Base-by-base conservation (phyloP, 2,888 invertebrate genomes). In the Cabera pusaria region DNA sequence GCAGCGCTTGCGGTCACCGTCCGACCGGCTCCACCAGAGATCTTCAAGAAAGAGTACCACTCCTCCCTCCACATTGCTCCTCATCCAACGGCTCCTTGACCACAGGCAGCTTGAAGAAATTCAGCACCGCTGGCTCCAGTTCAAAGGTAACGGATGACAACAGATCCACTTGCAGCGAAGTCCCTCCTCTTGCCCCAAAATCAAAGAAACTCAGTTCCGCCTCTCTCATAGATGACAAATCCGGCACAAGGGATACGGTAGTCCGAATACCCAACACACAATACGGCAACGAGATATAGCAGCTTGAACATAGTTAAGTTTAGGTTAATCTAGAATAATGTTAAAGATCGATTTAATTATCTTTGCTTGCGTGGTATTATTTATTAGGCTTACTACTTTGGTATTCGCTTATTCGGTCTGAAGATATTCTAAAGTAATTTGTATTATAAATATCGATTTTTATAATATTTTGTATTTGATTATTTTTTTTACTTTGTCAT, bases 11-110 rank as follows among this genome's bases (percentile, higher is more conserved):
- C 47, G 71, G 68, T 1, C 80, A 79, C 44, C 60, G 76, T 16
- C 65, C 77, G 0, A 62, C 70, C 0, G 65, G 72, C 2, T 83
- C 86, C 3, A 63, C 55, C 2, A 65, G 81, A 17, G 86, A 84
- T 23, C 56, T 80, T 0, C 82, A 83, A 26, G 90, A 90, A 48
- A 61, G 87, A 33, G 81, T 75, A 0, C 90, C 90, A 0, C 61
- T 90, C 1, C 57, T 90, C 5, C 84, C 85, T 0, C 78, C 87
- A 1, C 84, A 86, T 44, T 84, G 83, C 45, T 85, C 86, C 1
- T 78, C 88, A 0, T 89, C 90, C 6, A 89, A 83, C 41, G 87
- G 89, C 10, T 88, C 88, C 1, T 60, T 89, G 0, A 71, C 86
- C 5, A 81, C 82, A 0, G 77, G 83, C 16, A 88, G 88, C 53